Conservation (phyloP, 1,140 invertebrate species). For the Rhyzopertha dominica region DNA sequence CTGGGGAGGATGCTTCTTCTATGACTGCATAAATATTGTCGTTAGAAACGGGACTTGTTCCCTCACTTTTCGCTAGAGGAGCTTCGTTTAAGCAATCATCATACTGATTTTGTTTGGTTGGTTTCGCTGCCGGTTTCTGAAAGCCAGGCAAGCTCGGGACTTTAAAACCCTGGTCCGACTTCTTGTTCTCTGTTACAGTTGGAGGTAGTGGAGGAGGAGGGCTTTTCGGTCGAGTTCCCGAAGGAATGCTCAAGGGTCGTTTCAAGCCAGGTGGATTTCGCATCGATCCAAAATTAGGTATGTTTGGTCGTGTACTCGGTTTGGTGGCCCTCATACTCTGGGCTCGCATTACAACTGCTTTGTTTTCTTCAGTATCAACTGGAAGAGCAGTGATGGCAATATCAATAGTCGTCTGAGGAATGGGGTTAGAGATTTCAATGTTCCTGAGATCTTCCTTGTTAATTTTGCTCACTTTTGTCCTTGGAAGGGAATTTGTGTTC, state of each 20-base stretch:
- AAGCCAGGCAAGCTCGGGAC: slow-evolving; percentile 51
- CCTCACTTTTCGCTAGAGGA: slow-evolving; percentile 57
- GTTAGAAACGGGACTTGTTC: slow-evolving; percentile 49
- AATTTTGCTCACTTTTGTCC: slow-evolving; percentile 58
- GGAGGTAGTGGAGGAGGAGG: slow-evolving; percentile 62
- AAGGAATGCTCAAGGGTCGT: slow-evolving; percentile 65
- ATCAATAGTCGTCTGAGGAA: slow-evolving; percentile 63
- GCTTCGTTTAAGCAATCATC: slow-evolving; percentile 72
- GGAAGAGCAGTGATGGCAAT: slow-evolving; percentile 54
- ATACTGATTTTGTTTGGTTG: slow-evolving; percentile 54
- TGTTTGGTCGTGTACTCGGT: slow-evolving; percentile 51
- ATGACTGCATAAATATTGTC: slow-evolving; percentile 86
- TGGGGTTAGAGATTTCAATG: slow-evolving; percentile 75
- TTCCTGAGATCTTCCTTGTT: slow-evolving; percentile 67
- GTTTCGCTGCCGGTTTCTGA: slow-evolving; percentile 46
- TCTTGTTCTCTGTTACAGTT: slow-evolving; percentile 37
- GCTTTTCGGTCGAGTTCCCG: slow-evolving; percentile 54
- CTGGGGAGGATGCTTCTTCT: slow-evolving; percentile 59
- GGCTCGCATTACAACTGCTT: slow-evolving; percentile 60
- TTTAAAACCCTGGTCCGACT: slow-evolving; percentile 34
- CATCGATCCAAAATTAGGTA: slow-evolving; percentile 79
- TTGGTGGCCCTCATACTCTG: slow-evolving; percentile 69
- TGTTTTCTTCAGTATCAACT: slow-evolving; percentile 47
- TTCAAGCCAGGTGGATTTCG: slow-evolving; percentile 55
- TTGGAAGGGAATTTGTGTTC: slow-evolving; percentile 53